Evolutionary conservation across 2,797 vertebrate genomes (phyloP).

Genomic region (Enteromius thamalakanensis): DNA sequence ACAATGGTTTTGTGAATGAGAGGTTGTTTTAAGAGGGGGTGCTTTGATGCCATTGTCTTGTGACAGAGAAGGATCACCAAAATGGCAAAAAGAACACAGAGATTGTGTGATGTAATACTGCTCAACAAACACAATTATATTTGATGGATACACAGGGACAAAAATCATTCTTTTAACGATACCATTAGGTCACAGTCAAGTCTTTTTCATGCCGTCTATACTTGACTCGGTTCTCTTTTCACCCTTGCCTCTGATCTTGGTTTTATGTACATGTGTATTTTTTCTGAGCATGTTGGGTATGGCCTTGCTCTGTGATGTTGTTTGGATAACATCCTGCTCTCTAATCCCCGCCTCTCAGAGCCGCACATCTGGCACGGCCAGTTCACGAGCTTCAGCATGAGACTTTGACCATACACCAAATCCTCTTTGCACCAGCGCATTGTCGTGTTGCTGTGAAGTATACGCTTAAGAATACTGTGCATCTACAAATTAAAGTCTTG

Average conservation of each 20-base stretch:
- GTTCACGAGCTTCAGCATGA: slow-evolving; percentile 23
- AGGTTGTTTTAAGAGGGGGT: background rate
- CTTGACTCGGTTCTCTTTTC: slow-evolving; percentile 2
- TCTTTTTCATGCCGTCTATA: slow-evolving; percentile 8
- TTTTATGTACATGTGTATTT: slow-evolving; percentile 30
- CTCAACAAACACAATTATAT: background rate
- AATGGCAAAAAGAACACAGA: background rate
- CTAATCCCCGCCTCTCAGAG: slow-evolving; percentile 51
- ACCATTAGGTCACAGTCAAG: background rate
- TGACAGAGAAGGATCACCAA: background rate
- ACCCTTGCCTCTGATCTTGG: background rate
- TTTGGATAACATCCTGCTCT: slow-evolving; percentile 56
- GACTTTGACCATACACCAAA: slow-evolving; percentile 44
- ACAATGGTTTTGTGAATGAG: background rate
- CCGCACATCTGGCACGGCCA: slow-evolving; percentile 57
- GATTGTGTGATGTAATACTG: background rate
- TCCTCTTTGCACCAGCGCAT: slow-evolving; percentile 54
- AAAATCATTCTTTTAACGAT: background rate
- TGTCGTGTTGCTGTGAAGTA: background rate
- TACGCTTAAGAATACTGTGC: background rate
- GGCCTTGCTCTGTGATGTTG: slow-evolving; percentile 41
- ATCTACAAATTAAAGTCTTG: background rate
- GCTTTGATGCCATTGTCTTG: slow-evolving; percentile 9
- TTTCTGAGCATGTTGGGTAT: slow-evolving; percentile 48
- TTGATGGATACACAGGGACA: background rate